These are phyloP conservation scores for Procambarus clarkii DNA, from an alignment of 1,140 invertebrate species.

Conservation along the genomic window DNA sequence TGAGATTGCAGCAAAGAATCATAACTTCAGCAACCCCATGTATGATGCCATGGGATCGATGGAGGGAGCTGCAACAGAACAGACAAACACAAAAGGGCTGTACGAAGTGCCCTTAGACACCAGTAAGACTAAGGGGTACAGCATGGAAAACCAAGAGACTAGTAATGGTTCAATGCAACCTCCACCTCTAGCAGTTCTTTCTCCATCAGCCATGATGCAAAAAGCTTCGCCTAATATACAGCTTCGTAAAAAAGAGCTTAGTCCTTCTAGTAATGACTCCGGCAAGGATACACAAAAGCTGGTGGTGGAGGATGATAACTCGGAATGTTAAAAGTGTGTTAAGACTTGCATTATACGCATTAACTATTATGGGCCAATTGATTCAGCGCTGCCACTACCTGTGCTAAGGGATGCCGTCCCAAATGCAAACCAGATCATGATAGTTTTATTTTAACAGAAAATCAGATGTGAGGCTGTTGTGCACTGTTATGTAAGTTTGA, in stretches of 20 bases:
- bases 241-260: slow-evolving; percentile 85
- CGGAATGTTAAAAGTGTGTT: slow-evolving; percentile 77
- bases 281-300: slow-evolving; percentile 93
- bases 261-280: slow-evolving; percentile 88
- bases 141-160: slow-evolving; percentile 79
- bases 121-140: slow-evolving; percentile 79
- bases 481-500: slow-evolving; percentile 8
- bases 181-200: slow-evolving; percentile 79
- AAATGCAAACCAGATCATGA: slow-evolving; percentile 48
- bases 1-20: slow-evolving; percentile 82
- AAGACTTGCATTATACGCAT: slow-evolving; percentile 29
- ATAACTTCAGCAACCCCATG: slow-evolving; percentile 97
- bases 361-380: slow-evolving; percentile 32
- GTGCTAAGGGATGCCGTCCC: slow-evolving; percentile 64
- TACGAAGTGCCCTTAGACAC: slow-evolving; percentile 85
- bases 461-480: slow-evolving; percentile 37
- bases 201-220: slow-evolving; percentile 84
- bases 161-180: slow-evolving; percentile 77
- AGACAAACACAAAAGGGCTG: slow-evolving; percentile 70
- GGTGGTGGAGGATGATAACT: slow-evolving; percentile 88
- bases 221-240: slow-evolving; percentile 85
- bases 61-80: slow-evolving; percentile 58
- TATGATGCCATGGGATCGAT: slow-evolving; percentile 84
- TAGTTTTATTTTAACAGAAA: slow-evolving; percentile 29
- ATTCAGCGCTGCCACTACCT: slow-evolving; percentile 44